Conservation (phyloP, 2,113 vertebrate genomes). For the Phalacrocorax brasilianus region DNA sequence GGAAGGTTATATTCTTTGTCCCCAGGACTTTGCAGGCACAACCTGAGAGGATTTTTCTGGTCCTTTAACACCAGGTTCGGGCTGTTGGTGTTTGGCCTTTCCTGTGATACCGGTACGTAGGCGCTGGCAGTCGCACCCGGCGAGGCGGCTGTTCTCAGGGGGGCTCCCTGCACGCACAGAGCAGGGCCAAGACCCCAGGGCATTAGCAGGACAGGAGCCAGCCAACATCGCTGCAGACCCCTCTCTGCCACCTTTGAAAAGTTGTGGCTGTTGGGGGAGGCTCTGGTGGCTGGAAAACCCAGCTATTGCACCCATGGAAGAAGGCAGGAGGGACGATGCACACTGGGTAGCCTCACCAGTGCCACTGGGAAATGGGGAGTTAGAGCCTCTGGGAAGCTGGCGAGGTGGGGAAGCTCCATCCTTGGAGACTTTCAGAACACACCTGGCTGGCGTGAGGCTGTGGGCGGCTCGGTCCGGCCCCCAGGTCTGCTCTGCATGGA, state of each 20-base stretch:
- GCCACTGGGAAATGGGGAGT: neutral
- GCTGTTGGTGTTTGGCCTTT: neutral
- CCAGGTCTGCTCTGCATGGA: neutral
- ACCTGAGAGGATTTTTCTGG: neutral
- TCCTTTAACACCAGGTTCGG: neutral
- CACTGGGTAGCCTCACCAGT: neutral
- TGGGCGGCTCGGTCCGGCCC: neutral
- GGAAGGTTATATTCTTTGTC: neutral
- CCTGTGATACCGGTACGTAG: fast-evolving
- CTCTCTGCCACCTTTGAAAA: neutral
- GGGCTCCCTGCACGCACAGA: neutral
- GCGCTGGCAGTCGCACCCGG: neutral
- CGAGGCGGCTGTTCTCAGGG: neutral
- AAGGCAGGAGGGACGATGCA: neutral
- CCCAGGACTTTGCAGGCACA: neutral
- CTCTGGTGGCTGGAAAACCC: neutral
- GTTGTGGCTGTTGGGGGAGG: neutral
- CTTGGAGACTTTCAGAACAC: neutral
- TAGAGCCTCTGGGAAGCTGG: neutral
- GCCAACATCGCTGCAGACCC: neutral
- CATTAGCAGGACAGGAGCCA: neutral
- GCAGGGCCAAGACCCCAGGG: neutral
- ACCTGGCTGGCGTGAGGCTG: neutral
- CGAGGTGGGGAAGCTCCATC: neutral
- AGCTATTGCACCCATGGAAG: fast-evolving